A percentile compares a stretch with the other conserved stretches of the same genome.
These are phyloP conservation scores for Crenuchus spilurus DNA, from an alignment of 2,797 vertebrate genomes.

Conservation along the genomic window DNA sequence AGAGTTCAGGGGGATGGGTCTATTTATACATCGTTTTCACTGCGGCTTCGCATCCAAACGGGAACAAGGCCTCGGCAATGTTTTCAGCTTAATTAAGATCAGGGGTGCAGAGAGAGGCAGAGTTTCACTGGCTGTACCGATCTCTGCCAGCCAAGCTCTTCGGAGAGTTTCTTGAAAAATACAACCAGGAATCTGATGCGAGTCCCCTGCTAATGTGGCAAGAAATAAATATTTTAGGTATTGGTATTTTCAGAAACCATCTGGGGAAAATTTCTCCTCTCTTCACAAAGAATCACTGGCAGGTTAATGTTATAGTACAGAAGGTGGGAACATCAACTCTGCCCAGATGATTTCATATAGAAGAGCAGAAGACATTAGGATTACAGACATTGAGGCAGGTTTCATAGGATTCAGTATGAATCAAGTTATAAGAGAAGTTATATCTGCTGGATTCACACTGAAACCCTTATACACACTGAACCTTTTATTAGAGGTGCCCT, in stretches of 20 bases:
- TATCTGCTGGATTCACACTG: too few relatives aligned
- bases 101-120: conserved; percentile 5
- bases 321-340: not conserved
- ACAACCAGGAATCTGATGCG: not conserved
- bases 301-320: not conserved
- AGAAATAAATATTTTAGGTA: conserved; percentile 12
- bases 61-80: conserved; percentile 42
- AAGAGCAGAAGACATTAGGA: not conserved
- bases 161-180: conserved; percentile 28
- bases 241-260: not conserved
- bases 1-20: conserved; percentile 16
- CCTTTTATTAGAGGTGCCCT: too few relatives aligned
- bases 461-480: too few relatives aligned
- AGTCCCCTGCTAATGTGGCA: conserved; percentile 6
- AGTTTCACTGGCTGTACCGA: not conserved
- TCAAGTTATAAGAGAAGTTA: not conserved
- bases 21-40: conserved; percentile 55
- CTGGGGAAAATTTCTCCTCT: not conserved
- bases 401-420: not conserved
- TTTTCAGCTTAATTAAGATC: conserved; percentile 52
- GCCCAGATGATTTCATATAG: not conserved
- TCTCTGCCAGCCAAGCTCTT: conserved; percentile 14
- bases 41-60: conserved; percentile 26
- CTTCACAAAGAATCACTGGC: not conserved
- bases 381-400: not conserved